Evolutionary conservation across 2,797 vertebrate genomes (phyloP), one percentile per base, ranked within the genome.

Genomic region (Meda fulgida): DNA sequence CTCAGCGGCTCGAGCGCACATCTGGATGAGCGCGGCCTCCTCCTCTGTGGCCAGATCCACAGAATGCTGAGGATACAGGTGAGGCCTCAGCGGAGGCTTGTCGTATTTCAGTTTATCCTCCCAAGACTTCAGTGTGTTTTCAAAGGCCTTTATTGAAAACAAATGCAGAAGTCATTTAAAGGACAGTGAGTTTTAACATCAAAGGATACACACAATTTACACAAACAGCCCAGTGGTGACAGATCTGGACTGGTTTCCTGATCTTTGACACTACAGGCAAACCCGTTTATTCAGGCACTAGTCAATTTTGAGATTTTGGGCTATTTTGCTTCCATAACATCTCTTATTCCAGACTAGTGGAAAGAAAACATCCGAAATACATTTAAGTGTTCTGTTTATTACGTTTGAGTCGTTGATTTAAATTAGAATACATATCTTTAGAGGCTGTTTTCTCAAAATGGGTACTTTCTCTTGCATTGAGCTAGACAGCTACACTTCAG

Each of bases 121-220:
- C 98, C 98, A 99, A 7, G 98, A 99, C 91, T 99, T 99, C 78
- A 99, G 72, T 0, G 98, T 99, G 93, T 96, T 99, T 93, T 99
- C 98, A 88, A 99, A 99, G 0, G 98, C 98, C 98, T 99, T 90
- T 83, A 10, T 31, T 85, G 8, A 85, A 89, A 73, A 81, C 6
- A 46, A 13, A 23, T 3, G 18, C 11, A 76, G 38, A 34, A 72
- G 31, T 51, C 3, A 43, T 73, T 81, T 71, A 38, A 71, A n/a
- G 19, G 51, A 72, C 10, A 46, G 16, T 43, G 40, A 80, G 40
- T 65, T 65, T 70, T 36, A 36, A 31, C 31, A 75, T 46, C 0
- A 7, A 53, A 36, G n/a, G 16, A 43, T 29, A 29, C 34, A 40
- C 8, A 43, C 9, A 71, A 60, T 63, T 78, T 7, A n/a, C 53